phyloP scores from a whole-genome alignment of 2,113 vertebrate genomes.

The Eudorcas thomsonii region DNA sequence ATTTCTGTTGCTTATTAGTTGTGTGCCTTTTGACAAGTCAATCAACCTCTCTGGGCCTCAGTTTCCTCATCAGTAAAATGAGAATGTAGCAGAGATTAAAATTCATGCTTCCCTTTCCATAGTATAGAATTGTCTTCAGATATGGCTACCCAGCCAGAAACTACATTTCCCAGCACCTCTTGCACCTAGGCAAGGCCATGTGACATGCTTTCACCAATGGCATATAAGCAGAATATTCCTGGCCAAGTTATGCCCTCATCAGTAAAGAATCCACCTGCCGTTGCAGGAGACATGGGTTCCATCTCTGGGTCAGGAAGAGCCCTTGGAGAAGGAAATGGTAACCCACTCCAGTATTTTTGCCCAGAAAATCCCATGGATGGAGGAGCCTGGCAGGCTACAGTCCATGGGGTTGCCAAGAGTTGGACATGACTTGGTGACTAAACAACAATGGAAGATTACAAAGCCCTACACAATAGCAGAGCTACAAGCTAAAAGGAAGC shows the following conservation, averaged over 20 bases:
- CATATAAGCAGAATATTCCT: not conserved
- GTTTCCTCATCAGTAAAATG: not conserved
- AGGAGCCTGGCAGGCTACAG: not conserved
- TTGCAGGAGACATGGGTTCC: not conserved
- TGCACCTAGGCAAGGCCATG: not conserved
- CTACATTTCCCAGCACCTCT: not conserved
- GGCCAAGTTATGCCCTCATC: not conserved
- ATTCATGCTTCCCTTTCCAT: not conserved
- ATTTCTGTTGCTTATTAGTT: not conserved
- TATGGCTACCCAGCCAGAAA: not conserved
- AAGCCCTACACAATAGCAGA: not conserved
- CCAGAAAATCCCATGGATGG: not conserved
- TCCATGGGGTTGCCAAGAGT: not conserved
- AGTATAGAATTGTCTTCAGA: not conserved
- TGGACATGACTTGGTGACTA: not conserved
- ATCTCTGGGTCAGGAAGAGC: not conserved
- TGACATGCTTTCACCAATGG: not conserved
- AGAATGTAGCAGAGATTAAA: not conserved
- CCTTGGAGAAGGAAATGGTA: not conserved
- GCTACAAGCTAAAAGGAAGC: not conserved
- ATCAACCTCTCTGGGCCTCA: not conserved
- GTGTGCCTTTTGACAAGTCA: not conserved
- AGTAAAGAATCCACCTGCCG: not conserved
- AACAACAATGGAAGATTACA: not conserved
- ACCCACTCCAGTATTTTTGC: not conserved